These are phyloP conservation scores for Subacronicta megacephala DNA, from an alignment of 2,888 invertebrate genomes.

Conservation along the genomic window DNA sequence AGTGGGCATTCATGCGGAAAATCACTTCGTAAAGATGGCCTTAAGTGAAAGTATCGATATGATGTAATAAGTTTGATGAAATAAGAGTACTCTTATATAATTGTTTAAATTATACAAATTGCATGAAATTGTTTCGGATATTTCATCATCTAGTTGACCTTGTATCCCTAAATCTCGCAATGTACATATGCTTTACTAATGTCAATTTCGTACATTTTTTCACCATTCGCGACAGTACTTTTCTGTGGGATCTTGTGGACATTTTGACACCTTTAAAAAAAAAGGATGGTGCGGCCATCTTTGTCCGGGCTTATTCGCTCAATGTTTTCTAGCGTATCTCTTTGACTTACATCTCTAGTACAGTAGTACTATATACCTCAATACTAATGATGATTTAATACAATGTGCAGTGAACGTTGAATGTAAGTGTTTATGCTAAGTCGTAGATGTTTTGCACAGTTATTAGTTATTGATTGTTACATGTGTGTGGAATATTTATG, in stretches of 20 bases:
- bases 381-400: constrained; percentile 45
- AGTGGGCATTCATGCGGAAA: constrained; percentile 8
- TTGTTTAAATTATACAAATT: too few relatives aligned
- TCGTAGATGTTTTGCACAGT: constrained; percentile 23
- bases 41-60: neutral
- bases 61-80: too few relatives aligned
- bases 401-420: constrained; percentile 40
- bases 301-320: neutral
- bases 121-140: neutral
- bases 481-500: constrained; percentile 15
- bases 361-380: neutral
- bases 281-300: too few relatives aligned
- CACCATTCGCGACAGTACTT: too few relatives aligned
- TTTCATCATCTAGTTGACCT: too few relatives aligned
- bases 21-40: constrained; percentile 17
- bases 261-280: too few relatives aligned
- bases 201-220: too few relatives aligned
- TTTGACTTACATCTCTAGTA: neutral
- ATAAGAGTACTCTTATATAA: too few relatives aligned
- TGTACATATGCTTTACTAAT: too few relatives aligned
- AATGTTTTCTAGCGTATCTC: neutral
- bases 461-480: constrained; percentile 28
- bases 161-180: too few relatives aligned
- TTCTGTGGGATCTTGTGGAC: too few relatives aligned
- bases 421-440: constrained; percentile 46